phyloP scores from a whole-genome alignment of 2,797 vertebrate species.

The Meda fulgida region DNA sequence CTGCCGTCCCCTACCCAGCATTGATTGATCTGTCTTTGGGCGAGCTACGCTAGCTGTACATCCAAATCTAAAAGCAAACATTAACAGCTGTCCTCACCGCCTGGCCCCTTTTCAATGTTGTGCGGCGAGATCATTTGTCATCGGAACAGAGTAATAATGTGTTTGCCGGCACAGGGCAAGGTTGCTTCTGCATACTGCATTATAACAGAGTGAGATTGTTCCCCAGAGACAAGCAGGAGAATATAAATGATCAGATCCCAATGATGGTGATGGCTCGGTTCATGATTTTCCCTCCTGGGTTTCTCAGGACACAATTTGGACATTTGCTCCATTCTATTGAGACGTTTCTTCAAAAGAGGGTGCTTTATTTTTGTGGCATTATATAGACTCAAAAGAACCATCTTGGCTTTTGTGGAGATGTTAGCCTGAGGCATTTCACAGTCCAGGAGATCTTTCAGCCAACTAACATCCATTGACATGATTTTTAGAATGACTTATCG shows the following conservation, averaged over 20 bases:
- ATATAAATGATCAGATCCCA: conserved; percentile 65
- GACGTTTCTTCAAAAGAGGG: neutral
- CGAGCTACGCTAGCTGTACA: conserved; percentile 66
- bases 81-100: conserved; percentile 61
- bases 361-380: neutral
- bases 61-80: conserved; percentile 76
- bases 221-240: conserved; percentile 60
- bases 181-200: conserved; percentile 71
- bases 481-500: no score
- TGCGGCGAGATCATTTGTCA: conserved; percentile 73
- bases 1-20: conserved; percentile 59
- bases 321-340: neutral
- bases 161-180: conserved; percentile 68
- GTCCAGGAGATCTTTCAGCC: neutral
- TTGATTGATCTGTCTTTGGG: conserved; percentile 71
- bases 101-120: conserved; percentile 46
- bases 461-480: no score
- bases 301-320: neutral
- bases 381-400: neutral
- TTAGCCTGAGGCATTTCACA: neutral
- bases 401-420: conserved; percentile 3
- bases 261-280: neutral
- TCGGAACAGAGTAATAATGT: conserved; percentile 71
- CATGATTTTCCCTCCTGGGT: neutral
- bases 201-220: conserved; percentile 69